Percentiles rank a stretch among this genome's conserved stretches.
Conservation (phyloP, 2,797 vertebrate species). For the Buceros bicornis region DNA sequence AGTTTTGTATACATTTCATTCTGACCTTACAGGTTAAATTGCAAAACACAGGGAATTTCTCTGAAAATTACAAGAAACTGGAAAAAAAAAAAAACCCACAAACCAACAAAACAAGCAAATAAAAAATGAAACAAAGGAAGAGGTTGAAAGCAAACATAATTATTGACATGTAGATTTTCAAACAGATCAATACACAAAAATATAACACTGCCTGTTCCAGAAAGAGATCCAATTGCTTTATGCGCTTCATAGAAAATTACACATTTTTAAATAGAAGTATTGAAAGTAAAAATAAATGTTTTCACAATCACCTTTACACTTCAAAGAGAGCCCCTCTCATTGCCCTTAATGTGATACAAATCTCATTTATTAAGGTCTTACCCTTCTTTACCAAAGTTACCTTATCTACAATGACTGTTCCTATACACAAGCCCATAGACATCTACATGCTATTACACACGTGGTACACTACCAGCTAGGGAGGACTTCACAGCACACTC, state of each 20-base stretch:
- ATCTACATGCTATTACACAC: rapidly evolving
- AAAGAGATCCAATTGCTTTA: background rate
- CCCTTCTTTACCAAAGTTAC: background rate
- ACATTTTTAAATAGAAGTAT: background rate
- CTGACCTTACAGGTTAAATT: background rate
- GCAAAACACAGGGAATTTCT: background rate
- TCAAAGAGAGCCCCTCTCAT: background rate
- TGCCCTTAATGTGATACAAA: background rate
- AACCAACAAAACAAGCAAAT: too few relatives aligned
- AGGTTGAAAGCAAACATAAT: background rate
- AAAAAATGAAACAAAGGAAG: background rate
- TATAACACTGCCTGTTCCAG: background rate
- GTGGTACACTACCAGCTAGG: background rate
- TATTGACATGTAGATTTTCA: background rate
- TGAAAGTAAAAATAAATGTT: background rate
- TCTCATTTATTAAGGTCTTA: background rate
- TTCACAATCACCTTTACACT: background rate
- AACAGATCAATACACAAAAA: background rate
- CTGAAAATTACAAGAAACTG: background rate
- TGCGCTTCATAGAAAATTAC: background rate
- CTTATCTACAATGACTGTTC: background rate
- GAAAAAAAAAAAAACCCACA: background rate
- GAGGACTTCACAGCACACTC: background rate
- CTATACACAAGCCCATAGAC: background rate
- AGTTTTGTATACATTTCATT: background rate